Conservation (phyloP, 1,140 invertebrate genomes). For the Drosophila watanabei region DNA sequence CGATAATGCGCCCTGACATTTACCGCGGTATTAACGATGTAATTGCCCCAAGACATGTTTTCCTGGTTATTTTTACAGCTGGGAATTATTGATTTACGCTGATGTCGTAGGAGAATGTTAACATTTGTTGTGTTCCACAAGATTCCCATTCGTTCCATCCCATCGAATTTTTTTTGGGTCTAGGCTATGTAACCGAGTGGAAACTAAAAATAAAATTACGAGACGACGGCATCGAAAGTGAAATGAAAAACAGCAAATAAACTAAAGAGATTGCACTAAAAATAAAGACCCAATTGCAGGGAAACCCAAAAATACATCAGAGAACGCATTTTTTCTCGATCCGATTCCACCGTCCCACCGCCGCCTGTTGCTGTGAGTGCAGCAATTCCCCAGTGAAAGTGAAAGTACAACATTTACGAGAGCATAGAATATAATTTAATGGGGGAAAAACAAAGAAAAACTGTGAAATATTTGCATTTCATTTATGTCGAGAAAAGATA, state of each 20-base stretch:
- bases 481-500: constrained; percentile 15
- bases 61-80: constrained; percentile 27
- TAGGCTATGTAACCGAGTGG: constrained; percentile 32
- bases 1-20: constrained; percentile 67
- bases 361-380: constrained; percentile 32
- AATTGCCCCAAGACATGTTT: constrained; percentile 40
- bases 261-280: neutral
- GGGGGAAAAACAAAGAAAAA: constrained; percentile 8
- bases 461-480: constrained; percentile 31
- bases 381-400: constrained; percentile 20
- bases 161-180: constrained; percentile 35
- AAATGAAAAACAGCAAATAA: constrained; percentile 29
- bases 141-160: constrained; percentile 11
- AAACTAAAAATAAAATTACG: constrained; percentile 42
- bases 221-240: constrained; percentile 24
- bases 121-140: constrained; percentile 11
- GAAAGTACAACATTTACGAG: constrained; percentile 22
- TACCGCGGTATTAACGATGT: constrained; percentile 26
- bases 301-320: constrained; percentile 25
- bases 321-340: constrained; percentile 3
- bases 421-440: constrained; percentile 9
- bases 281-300: constrained; percentile 6
- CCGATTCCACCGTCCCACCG: constrained; percentile 14
- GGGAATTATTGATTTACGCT: constrained; percentile 31
- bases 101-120: constrained; percentile 20